phyloP scores from a whole-genome alignment of 2,888 invertebrate genomes.

The Anthrax anthrax region DNA sequence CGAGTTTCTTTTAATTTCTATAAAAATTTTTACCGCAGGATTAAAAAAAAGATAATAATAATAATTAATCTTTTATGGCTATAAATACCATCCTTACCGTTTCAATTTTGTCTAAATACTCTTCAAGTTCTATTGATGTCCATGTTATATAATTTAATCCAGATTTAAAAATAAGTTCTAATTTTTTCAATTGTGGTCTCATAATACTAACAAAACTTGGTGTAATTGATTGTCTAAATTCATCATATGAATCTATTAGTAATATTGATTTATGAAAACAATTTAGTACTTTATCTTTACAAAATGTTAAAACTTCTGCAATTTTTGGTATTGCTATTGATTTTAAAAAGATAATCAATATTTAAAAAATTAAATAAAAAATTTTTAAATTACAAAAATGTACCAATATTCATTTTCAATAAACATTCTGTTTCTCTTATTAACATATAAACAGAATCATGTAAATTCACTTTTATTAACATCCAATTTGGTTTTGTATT shows the following conservation, averaged over 20 bases:
- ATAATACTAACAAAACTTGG: conserved; percentile 52
- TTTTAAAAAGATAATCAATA: not conserved
- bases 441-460: conserved; percentile 53
- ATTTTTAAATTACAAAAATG: not conserved
- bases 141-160: conserved; percentile 66
- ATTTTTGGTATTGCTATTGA: conserved; percentile 53
- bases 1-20: conserved; percentile 21
- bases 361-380: not conserved
- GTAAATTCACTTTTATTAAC: conserved; percentile 54
- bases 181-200: conserved; percentile 47
- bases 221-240: conserved; percentile 36
- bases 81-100: too few relatives aligned
- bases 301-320: conserved; percentile 59
- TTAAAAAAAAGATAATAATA: too few relatives aligned
- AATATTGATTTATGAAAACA: conserved; percentile 46
- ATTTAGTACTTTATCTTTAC: conserved; percentile 50
- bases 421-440: conserved; percentile 71
- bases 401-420: conserved; percentile 55
- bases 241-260: conserved; percentile 47
- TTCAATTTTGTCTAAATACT: conserved; percentile 33
- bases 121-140: conserved; percentile 51
- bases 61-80: too few relatives aligned
- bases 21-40: not conserved
- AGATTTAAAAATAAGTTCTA: conserved; percentile 58
- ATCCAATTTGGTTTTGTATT: conserved; percentile 38